Evolutionary conservation across 2,888 invertebrate genomes (phyloP).

Genomic region (Amiota mariae): DNA sequence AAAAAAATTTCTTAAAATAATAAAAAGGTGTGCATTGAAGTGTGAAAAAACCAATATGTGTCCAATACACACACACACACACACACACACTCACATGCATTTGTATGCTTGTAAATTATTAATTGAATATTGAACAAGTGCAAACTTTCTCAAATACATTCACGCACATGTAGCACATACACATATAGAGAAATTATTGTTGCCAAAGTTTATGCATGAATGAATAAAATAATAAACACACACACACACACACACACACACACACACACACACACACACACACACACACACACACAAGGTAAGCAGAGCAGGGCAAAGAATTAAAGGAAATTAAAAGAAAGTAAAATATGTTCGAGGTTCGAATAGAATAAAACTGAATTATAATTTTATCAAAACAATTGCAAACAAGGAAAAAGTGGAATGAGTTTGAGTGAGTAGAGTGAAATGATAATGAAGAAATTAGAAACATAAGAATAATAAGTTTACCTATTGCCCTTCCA

Average conservation of each 20-base stretch:
- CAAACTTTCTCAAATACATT: constrained; percentile 1
- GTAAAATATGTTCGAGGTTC: neutral
- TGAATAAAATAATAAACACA: neutral
- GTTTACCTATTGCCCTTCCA: too few relatives aligned
- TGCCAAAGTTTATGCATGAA: constrained; percentile 6
- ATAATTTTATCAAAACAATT: constrained; percentile 16
- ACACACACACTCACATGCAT: neutral
- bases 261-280: constrained; percentile 26
- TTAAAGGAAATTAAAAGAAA: too few relatives aligned
- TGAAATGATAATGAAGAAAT: too few relatives aligned
- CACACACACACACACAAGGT: constrained; percentile 27
- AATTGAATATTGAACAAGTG: constrained; percentile 10
- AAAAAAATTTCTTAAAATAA: neutral
- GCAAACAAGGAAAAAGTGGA: neutral
- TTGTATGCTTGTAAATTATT: neutral
- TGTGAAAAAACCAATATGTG: neutral
- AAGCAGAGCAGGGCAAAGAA: constrained; percentile 29
- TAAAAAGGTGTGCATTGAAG: constrained; percentile 5
- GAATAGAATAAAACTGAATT: neutral
- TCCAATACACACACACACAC: neutral
- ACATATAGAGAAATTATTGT: too few relatives aligned
- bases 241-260: constrained; percentile 3
- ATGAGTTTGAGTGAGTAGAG: too few relatives aligned
- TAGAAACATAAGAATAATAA: too few relatives aligned
- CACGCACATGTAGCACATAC: neutral